Conservation (phyloP, 1,140 invertebrate species). For the Drosophila orena region DNA sequence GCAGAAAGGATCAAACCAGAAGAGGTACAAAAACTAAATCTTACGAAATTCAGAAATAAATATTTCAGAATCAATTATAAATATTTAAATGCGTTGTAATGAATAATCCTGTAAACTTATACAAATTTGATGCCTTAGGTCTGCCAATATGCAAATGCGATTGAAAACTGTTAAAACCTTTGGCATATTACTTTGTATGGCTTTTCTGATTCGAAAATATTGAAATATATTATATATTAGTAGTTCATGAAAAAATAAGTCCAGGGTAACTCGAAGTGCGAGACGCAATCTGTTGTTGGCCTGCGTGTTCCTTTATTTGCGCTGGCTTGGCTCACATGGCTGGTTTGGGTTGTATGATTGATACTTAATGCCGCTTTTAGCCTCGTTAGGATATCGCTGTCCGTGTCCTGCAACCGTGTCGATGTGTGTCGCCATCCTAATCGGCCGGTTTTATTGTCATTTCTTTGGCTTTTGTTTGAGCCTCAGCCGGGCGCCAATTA, state of each 20-base stretch:
- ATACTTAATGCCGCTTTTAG: constrained; percentile 80
- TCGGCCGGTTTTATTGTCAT: constrained; percentile 71
- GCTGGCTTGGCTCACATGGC: constrained; percentile 48
- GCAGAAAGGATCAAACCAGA: too few relatives aligned
- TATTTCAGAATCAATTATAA: too few relatives aligned
- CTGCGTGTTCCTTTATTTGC: constrained; percentile 55
- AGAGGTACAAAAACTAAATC: too few relatives aligned
- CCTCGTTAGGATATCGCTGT: constrained; percentile 73
- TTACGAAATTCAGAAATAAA: too few relatives aligned
- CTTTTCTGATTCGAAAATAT: too few relatives aligned
- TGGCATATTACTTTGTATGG: too few relatives aligned
- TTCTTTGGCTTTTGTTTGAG: constrained; percentile 75
- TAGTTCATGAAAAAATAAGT: background rate
- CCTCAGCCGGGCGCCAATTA: constrained; percentile 68
- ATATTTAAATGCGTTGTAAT: too few relatives aligned
- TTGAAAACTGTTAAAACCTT: too few relatives aligned
- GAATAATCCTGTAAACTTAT: too few relatives aligned
- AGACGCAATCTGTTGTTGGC: background rate
- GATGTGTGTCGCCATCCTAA: constrained; percentile 48
- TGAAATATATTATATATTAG: too few relatives aligned
- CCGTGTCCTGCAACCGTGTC: constrained; percentile 25
- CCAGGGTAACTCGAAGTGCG: background rate
- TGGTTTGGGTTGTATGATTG: constrained; percentile 69
- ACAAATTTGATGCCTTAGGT: too few relatives aligned
- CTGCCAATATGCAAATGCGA: too few relatives aligned